Base-by-base conservation (phyloP, 1,140 invertebrate genomes). In the Neomicropteryx cornuta region DNA sequence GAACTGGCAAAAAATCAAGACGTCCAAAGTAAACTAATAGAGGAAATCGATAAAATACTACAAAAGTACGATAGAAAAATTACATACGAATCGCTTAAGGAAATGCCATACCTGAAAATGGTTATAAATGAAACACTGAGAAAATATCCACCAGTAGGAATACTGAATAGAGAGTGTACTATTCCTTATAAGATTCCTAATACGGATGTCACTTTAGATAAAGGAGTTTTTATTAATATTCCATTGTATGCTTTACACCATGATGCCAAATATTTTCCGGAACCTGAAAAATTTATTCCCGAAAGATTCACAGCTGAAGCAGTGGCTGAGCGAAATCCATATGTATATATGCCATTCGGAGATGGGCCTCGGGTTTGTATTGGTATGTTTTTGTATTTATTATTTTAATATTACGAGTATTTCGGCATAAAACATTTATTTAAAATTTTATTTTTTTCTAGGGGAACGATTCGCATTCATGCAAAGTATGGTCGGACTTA, bases 61-160 rank as follows among this genome's bases (percentile, higher is more conserved):
- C 34, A 42, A 6, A 33, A 36, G 2, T 29, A 56, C 30, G 33
- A 42, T 1, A 42, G 44, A 6, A 41, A 22, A 6, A 1, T 50
- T 2, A n/a, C 30, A 1, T 40, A 44, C 19, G 49, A 47, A 19
- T 41, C 41, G 21, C 17, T 48, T 6, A 44, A 43, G n/a, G 43
- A 49, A 28, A 55, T 81, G 60, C 65, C 65, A 21, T 81, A 78
- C 45, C 50, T 79, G 22, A 76, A 81, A 41, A 58, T 64, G 21
- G 69, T 74, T 6, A 54, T 81, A 3, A 79, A 75, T 44, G 76
- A 79, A 53, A 54, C 64, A 6, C 38, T 77, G 36, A 52, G 77
- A 20, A 40, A 76, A 10, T 79, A 67, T 52, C 77, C 77, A 6
- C 66, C 69, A 20, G 65, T 77, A 4, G 68, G 71, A 4, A 47